Evolutionary conservation across 2,113 vertebrate genomes (phyloP).

Genomic region (Pangasianodon gigas): DNA sequence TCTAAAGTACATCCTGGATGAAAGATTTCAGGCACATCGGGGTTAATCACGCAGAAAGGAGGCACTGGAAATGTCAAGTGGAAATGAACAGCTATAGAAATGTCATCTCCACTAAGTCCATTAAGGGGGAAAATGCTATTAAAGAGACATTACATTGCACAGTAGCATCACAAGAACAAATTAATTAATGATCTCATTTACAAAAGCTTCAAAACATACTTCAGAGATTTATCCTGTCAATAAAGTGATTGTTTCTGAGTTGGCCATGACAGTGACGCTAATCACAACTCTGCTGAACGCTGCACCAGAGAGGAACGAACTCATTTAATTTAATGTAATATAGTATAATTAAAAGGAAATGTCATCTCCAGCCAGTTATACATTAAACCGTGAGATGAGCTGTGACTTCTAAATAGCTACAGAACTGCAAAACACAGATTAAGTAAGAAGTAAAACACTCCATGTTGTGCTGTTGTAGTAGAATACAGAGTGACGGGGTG

Average conservation of each 20-base stretch:
- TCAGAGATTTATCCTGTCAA: not conserved
- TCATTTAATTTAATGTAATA: not conserved
- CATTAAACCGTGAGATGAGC: not conserved
- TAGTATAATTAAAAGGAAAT: not conserved
- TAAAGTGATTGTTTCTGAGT: not conserved
- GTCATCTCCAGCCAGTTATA: not conserved
- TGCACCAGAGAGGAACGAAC: not conserved
- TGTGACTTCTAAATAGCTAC: not conserved
- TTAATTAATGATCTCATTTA: not conserved
- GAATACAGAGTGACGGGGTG: not conserved
- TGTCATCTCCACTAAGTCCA: not conserved
- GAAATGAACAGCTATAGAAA: slow-evolving; percentile 30
- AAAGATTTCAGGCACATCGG: not conserved
- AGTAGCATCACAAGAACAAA: not conserved
- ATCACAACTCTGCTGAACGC: not conserved
- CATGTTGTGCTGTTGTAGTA: not conserved
- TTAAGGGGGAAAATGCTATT: not conserved
- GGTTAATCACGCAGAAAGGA: slow-evolving; percentile 24
- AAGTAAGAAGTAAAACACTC: not conserved
- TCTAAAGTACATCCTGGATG: not conserved
- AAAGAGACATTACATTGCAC: not conserved
- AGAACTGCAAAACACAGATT: not conserved
- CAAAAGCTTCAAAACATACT: not conserved
- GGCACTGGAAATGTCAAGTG: slow-evolving; percentile 44
- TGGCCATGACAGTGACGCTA: not conserved